Base-by-base conservation (phyloP, 1,140 invertebrate species). In the Dolichoris vasculosae region DNA sequence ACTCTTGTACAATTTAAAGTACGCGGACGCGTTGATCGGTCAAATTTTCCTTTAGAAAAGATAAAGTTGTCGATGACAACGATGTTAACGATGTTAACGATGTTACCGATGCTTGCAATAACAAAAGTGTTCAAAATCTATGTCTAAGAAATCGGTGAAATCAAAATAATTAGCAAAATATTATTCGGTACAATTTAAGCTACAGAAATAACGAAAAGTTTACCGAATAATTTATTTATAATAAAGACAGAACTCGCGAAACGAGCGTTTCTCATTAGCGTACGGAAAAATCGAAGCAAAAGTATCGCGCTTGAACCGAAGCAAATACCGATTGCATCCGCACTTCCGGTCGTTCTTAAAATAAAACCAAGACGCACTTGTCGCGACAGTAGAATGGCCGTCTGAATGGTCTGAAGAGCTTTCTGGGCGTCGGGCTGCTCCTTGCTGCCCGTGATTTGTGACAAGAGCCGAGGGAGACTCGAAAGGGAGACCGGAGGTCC, bases 351-450 rank as follows among this genome's bases (percentile, higher is more conserved):
- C 1, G 3, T 3, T 3, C 26, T 26, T 26, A 17, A 64, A 76
- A 30, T 8, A 55, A 79, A 35, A 43, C 7, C 40, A 35, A 2
- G 51, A 87, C 90, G 90, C 88, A 93, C 93, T 91, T 94, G 93
- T 90, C 93, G 89, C 35, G 93, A 93, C 82, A 95, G 88, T 85
- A 94, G 89, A 59, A 95, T 90, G 71, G 94, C 94, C 87, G 94
- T 95, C 89, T 95, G 95, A 88, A 95, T 93, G 80, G 95, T 95
- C 91, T 95, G 94, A 84, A 95, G 91, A 80, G 95, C 95, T 87
- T 95, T 94, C 81, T 95, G 94, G 43, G 94, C 92, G 51, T 93
- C 94, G 38, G 91, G 92, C 87, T 94, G 93, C 89, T 94, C 94
- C 87, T 93, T 93, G 89, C 92, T 93, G 87, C 92, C 91, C 73